phyloP scores from a whole-genome alignment of 2,113 vertebrate species.

The Leptocoma aspasia region DNA sequence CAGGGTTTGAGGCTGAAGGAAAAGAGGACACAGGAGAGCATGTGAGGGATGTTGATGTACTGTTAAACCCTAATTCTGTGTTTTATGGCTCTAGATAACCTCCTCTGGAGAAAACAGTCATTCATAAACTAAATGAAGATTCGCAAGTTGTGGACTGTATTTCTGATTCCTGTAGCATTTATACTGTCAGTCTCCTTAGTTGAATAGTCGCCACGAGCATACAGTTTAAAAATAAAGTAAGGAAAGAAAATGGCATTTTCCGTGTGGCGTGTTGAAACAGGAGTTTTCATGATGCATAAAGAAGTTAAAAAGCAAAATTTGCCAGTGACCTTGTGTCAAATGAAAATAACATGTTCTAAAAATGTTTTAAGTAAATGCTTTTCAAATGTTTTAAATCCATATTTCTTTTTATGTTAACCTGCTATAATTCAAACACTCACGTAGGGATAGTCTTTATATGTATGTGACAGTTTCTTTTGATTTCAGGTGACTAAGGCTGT shows the following conservation, averaged over 20 bases:
- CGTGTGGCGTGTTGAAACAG: neutral
- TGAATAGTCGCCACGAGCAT: neutral
- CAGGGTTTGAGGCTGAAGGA: neutral
- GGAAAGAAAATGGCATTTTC: neutral
- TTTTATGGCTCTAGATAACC: neutral
- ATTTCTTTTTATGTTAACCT: neutral
- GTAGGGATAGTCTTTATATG: neutral
- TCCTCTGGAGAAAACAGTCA: neutral
- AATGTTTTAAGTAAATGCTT: neutral
- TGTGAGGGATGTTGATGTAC: neutral
- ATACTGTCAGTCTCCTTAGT: neutral
- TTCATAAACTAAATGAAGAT: neutral
- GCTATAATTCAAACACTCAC: neutral
- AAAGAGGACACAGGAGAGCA: neutral
- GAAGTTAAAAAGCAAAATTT: neutral
- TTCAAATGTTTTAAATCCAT: neutral
- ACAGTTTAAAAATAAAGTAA: neutral
- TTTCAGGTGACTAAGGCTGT: neutral
- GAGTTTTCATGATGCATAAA: neutral
- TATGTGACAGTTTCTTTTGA: neutral
- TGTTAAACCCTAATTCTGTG: neutral
- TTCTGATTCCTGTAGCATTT: neutral
- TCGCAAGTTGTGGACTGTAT: neutral
- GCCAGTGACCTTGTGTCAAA: neutral
- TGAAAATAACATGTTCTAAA: neutral